A percentile compares a stretch with the other conserved stretches of the same genome.
Conservation (phyloP, 2,888 invertebrate species). For the Mongoloraphidia duomilia region DNA sequence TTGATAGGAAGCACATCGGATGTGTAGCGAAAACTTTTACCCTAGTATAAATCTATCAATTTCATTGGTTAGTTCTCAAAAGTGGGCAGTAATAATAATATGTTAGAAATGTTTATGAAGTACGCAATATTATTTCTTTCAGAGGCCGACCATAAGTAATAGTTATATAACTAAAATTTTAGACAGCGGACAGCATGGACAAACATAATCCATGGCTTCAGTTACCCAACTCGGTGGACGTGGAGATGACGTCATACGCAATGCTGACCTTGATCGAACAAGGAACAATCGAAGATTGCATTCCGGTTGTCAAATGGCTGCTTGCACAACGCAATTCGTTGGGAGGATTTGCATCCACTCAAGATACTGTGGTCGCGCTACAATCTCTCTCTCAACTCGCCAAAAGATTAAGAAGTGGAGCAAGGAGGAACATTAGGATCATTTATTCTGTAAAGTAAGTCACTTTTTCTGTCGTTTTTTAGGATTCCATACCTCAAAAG, state of each 20-base stretch:
- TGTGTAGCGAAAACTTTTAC: no score
- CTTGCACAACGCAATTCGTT: slow-evolving; percentile 51
- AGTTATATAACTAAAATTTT: slow-evolving; percentile 10
- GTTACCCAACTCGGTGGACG: slow-evolving; percentile 54
- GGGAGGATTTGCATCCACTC: slow-evolving; percentile 59
- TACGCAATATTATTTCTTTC: no score
- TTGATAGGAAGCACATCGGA: no score
- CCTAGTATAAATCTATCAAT: no score
- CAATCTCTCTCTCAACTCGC: slow-evolving; percentile 54
- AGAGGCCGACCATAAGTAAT: no score
- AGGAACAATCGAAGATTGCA: slow-evolving; percentile 31
- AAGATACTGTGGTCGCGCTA: slow-evolving; percentile 64
- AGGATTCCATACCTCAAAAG: no score
- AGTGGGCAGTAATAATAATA: no score
- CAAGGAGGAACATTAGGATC: slow-evolving; percentile 28
- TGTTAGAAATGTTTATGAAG: no score
- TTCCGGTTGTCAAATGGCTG: slow-evolving; percentile 59
- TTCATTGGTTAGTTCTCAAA: no score
- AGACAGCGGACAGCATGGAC: slow-evolving; percentile 21
- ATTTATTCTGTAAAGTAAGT: slow-evolving; percentile 37
- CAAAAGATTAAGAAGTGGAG: slow-evolving; percentile 36
- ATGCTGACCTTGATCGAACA: slow-evolving; percentile 52
- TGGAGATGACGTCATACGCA: slow-evolving; percentile 83
- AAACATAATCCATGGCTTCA: slow-evolving; percentile 49
- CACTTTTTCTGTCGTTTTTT: no score